These are phyloP conservation scores for Arrhamphus sclerolepis DNA, from an alignment of 2,797 vertebrate species.

Conservation along the genomic window DNA sequence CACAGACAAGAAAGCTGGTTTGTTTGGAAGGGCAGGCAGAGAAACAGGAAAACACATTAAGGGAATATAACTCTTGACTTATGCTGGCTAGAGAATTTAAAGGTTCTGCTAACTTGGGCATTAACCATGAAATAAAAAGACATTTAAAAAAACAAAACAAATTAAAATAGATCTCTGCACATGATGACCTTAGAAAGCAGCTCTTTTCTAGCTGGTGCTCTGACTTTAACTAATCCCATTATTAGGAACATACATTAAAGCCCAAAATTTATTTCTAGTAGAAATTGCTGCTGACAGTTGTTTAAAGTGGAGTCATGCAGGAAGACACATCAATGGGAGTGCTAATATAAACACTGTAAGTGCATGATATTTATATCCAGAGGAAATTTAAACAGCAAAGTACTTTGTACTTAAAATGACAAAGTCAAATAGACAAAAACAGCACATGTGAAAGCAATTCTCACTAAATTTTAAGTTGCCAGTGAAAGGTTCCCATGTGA, in stretches of 20 bases:
- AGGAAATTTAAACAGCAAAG: conserved; percentile 12
- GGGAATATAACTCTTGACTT: not conserved
- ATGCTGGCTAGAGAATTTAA: not conserved
- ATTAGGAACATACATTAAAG: conserved; percentile 11
- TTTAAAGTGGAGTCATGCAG: conserved; percentile 30
- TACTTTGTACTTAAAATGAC: conserved; percentile 8
- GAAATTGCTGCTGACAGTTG: conserved; percentile 15
- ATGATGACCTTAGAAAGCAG: too few relatives aligned
- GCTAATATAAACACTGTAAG: conserved; percentile 42
- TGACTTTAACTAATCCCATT: conserved; percentile 11
- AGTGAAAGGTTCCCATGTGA: conserved; percentile 24
- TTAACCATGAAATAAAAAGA: too few relatives aligned
- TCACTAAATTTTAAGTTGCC: conserved; percentile 38
- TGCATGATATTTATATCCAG: conserved; percentile 20
- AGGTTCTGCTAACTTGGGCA: too few relatives aligned
- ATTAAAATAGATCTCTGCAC: too few relatives aligned
- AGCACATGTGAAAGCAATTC: conserved; percentile 33
- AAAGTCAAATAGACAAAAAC: conserved; percentile 15
- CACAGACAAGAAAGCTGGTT: not conserved
- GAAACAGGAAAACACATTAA: not conserved
- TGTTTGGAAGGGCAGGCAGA: not conserved
- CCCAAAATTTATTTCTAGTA: not conserved
- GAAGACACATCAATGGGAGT: conserved; percentile 27
- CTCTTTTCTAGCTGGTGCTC: not conserved
- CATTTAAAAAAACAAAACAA: too few relatives aligned